Evolutionary conservation across 2,797 vertebrate species (phyloP), one percentile per base, ranked within the genome.

Genomic region (Mormyrus hasselquistii): DNA sequence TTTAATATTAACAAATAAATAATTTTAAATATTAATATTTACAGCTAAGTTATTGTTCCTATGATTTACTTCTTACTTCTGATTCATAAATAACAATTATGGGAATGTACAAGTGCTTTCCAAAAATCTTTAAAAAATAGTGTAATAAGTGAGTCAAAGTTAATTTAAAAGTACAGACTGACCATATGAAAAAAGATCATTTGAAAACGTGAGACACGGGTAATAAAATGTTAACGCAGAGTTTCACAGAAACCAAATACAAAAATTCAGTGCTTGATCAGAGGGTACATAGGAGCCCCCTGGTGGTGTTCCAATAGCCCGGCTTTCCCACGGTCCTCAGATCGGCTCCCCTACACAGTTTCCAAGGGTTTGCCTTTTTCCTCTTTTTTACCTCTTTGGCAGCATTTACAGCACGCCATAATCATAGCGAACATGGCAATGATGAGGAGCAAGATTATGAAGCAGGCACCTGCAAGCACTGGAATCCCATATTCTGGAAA

Each of bases 181-280:
- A 25, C 65, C 29, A 73, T 16, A 5, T 38, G 65, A 65, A 57
- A 29, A 44, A 79, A 59, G 2, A 59, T 82, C 69, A 5, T 85
- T 29, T 87, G 69, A 59, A 53, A 55, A 9, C 10, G 41, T 79
- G 73, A 38, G 3, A 73, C 22, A 69, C 29, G 7, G 38, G 73
- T 38, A 79, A 47, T 38, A 47, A 47, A n/a, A 47, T 19, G 16
- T 16, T 47, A n/a, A 44, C 73, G 25, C 69, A 41, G 65, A 89
- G 95, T 96, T 96, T 96, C 95, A 95, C 2, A 93, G 94, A 96
- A 96, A 96, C 95, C 91, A 87, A 90, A 89, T 47, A 57, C 25
- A 4, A 7, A 73, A 90, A 90, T 90, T 93, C 91, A 62, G 65
- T 88, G 52, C 88, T 89, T 88, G 86, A 65, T 22, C 87, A 92